Percentiles rank a stretch among this genome's conserved stretches.
These are phyloP conservation scores for Charanyca ferruginea DNA, from an alignment of 2,888 invertebrate species.

Conservation along the genomic window DNA sequence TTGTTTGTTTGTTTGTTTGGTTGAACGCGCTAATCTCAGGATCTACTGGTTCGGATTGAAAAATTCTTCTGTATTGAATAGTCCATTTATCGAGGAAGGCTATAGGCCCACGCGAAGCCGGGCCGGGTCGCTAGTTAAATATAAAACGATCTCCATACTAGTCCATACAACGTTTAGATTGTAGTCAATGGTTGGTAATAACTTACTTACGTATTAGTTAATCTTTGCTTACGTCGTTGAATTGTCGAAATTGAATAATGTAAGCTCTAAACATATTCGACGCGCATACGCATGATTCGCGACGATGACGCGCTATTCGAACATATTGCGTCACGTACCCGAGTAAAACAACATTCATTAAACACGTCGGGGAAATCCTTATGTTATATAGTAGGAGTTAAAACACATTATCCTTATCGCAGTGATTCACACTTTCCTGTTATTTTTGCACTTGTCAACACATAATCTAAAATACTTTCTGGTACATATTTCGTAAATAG, in stretches of 20 bases:
- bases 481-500: no score
- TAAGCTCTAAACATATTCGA: conserved; percentile 3
- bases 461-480: no score
- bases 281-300: conserved; percentile 39
- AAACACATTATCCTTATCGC: conserved; percentile 59
- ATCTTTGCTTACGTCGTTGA: not conserved
- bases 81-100: no score
- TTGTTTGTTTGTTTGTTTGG: no score
- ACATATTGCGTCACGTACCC: conserved; percentile 69
- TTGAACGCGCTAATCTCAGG: no score
- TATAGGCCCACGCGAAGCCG: no score
- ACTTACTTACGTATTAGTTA: no score
- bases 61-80: no score
- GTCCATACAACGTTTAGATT: not conserved
- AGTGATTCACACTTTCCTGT: conserved; percentile 60
- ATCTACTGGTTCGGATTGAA: no score
- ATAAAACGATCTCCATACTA: not conserved
- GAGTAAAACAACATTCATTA: conserved; percentile 44
- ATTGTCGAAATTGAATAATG: not conserved
- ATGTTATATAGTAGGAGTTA: conserved; percentile 51
- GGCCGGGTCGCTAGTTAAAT: no score
- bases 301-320: conserved; percentile 68
- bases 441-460: conserved; percentile 20
- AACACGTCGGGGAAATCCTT: conserved; percentile 69
- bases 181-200: not conserved